Conservation (phyloP, 2,797 vertebrate genomes). For the Ctenosaura bakeri region DNA sequence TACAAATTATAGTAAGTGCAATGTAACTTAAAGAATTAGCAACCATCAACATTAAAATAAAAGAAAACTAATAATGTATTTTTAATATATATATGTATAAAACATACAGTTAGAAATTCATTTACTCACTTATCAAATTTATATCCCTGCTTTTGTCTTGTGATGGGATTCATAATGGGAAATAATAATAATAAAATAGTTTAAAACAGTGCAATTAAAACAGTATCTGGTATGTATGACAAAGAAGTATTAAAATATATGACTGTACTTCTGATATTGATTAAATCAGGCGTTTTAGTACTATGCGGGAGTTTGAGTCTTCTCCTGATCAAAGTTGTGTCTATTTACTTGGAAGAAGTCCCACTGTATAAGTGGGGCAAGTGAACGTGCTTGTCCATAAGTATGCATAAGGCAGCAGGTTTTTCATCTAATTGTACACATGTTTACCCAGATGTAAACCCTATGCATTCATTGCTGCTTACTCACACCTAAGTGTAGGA, state of each 20-base stretch:
- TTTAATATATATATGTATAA: no score
- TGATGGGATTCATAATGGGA: no score
- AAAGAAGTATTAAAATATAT: not conserved
- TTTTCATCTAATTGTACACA: not conserved
- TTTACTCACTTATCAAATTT: no score
- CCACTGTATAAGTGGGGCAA: not conserved
- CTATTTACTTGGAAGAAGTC: not conserved
- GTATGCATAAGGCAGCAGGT: not conserved
- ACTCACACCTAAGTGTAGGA: not conserved
- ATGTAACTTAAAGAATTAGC: no score
- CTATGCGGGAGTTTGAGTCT: not conserved
- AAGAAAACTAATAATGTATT: no score
- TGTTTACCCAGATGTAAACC: constrained; percentile 10
- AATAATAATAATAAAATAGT: no score
- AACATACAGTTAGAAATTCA: no score
- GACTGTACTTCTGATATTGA: not conserved
- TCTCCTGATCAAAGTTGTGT: not conserved
- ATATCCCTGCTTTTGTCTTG: no score
- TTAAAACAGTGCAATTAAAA: no score
- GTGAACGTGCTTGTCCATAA: not conserved
- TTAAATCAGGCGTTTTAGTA: not conserved
- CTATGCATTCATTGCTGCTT: not conserved
- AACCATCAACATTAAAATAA: no score
- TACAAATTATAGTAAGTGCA: no score
- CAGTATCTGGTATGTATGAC: not conserved